Base-by-base conservation (phyloP, 1,140 invertebrate species). In the Armadillidium nasatum region DNA sequence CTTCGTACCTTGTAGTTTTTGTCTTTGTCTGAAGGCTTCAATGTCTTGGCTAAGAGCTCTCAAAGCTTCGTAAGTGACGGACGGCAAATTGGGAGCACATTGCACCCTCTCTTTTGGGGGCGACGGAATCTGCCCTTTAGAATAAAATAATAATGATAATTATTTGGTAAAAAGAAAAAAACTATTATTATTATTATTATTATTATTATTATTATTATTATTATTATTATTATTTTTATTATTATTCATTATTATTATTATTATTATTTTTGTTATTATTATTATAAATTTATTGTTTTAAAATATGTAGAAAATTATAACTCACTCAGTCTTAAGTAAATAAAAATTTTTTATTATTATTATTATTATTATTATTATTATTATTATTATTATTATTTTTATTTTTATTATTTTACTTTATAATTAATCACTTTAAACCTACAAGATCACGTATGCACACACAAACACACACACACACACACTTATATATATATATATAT, bases 1-100 rank as follows among this genome's bases (percentile, higher is more conserved):
- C 22, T 7, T 44, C 71, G 46, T 50, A 80, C 79, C 79, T 69
- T 74, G 50, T 21, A 78, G 67, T 21, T 80, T 72, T 43, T 80
- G 79, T 10, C 54, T 44, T n/a, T 76, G 76, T 46, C 76, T 66
- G 76, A 80, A 80, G 44, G 79, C 79, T 15, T 78, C 73, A 10
- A 80, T 80, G 50, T 80, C 79, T 67, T 80, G 76, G 2, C 79
- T 73, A 15, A 80, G 79, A 2, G 79, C 76, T 66, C 68, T 75
- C 0, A 80, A 71, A 11, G 79, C 79, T 50, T 80, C 76, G 73
- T 80, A 80, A 13, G 79, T 80, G 23, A 80, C 71, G 66, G 76
- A 76, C 10, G 79, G 76, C 10, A 80, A 76, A 15, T 60, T 13
- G 19, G 50, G 50, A 19, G 50, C 11, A 19, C 50, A 60, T 15